Base-by-base conservation (phyloP, 2,797 vertebrate genomes). In the Gorsachius magnificus region DNA sequence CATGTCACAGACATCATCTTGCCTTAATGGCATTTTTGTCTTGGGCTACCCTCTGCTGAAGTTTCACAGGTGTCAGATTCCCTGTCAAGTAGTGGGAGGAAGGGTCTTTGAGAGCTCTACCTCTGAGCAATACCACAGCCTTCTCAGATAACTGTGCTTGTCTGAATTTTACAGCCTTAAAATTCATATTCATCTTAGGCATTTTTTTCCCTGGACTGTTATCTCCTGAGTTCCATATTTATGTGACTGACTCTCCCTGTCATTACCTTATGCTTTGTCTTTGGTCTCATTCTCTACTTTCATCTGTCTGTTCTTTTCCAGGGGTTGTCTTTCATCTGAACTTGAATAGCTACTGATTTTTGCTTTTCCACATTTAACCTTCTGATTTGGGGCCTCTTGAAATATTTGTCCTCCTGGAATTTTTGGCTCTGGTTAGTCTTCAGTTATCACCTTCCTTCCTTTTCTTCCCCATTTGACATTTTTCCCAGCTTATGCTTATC, bases 141-240 rank as follows among this genome's bases (percentile, higher is more conserved):
- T 93, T 84, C 43, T 58, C 38, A n/a, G 43, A 72, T 89, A 87
- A 71, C 31, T 51, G 16, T 43, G 16, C n/a, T 53, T 79, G 31
- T 48, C 61, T 89, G 50, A 90, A 71, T 87, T 96, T 88, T 92
- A 41, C 60, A 70, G 36, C 78, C 64, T 83, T 85, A 88, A 84
- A 78, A 91, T 76, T 66, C 16, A 41, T 70, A n/a, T 51, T 83
- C 5, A 45, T 80, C 56, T 79, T 33, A 21, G 75, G 51, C 18
- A 8, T 16, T 75, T 88, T 89, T 94, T 72, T 53, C 38, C 36
- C 50, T 70, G 64, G 33, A 20, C 50, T 66, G 19, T 92, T 89
- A 54, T 60, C 35, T 86, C 48, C 45, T 43, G 75, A 80, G 45
- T 84, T 94, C 33, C 45, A 21, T 77, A 56, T 95, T 95, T 85